phyloP scores from a whole-genome alignment of 1,140 invertebrate genomes.

The Aporrectodea caliginosa region DNA sequence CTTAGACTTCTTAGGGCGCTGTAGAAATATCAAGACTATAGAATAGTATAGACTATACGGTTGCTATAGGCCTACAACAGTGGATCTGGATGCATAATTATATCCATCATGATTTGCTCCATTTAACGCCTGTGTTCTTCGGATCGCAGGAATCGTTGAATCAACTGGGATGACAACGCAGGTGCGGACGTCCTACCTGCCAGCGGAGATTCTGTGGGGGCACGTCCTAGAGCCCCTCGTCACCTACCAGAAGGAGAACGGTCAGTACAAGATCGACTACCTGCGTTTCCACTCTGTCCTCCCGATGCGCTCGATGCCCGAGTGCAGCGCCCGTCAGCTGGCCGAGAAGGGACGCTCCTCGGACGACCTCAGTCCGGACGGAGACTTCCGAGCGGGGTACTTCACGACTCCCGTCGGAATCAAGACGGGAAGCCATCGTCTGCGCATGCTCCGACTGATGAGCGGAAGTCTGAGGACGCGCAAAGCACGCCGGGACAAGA shows the following conservation, averaged over 20 bases:
- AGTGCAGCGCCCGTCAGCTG: slow-evolving; percentile 20
- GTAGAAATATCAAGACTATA: too few species aligned
- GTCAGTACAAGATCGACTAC: slow-evolving; percentile 87
- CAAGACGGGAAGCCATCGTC: not conserved
- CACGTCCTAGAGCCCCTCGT: slow-evolving; percentile 63
- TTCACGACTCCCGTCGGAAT: not conserved
- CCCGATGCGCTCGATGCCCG: slow-evolving; percentile 47
- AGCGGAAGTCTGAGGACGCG: not conserved
- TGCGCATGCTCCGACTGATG: not conserved
- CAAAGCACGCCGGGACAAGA: not conserved
- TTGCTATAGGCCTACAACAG: too few species aligned
- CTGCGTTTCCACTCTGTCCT: slow-evolving; percentile 70
- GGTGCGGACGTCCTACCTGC: slow-evolving; percentile 53
- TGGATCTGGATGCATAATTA: too few species aligned
- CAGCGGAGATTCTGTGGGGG: slow-evolving; percentile 52
- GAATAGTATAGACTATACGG: too few species aligned
- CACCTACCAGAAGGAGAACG: slow-evolving; percentile 77
- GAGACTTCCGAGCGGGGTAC: not conserved
- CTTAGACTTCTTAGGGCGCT: too few species aligned
- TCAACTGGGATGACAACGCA: slow-evolving; percentile 36
- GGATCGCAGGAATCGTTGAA: slow-evolving; percentile 35
- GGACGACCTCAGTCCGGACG: not conserved
- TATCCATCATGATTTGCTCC: slow-evolving; percentile 20
- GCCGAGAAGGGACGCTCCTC: slow-evolving; percentile 7
- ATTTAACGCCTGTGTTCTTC: too few species aligned